phyloP scores from a whole-genome alignment of 1,140 invertebrate genomes.

The Drosophila seguyi region DNA sequence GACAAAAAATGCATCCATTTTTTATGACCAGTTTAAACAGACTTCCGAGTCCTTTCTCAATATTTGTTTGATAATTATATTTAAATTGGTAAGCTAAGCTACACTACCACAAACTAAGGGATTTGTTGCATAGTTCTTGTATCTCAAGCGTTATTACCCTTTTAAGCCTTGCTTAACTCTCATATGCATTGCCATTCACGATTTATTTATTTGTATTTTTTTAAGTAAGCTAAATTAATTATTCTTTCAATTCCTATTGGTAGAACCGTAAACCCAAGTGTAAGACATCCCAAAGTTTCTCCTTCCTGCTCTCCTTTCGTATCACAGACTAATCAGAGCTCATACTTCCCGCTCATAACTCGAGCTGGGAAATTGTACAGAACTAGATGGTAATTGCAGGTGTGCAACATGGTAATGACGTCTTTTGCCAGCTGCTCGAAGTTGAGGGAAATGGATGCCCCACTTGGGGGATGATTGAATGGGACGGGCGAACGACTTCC shows the following conservation, averaged over 20 bases:
- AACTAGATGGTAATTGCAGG: conserved; percentile 55
- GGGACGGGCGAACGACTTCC: conserved; percentile 19
- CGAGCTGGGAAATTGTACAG: conserved; percentile 23
- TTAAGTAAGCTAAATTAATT: not conserved
- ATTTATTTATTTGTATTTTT: not conserved
- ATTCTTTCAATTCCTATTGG: not conserved
- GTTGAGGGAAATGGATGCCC: conserved; percentile 27
- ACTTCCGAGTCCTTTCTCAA: no score
- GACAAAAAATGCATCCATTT: no score
- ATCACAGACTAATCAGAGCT: conserved; percentile 34
- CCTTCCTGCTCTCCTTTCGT: not conserved
- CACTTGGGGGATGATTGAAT: conserved; percentile 49
- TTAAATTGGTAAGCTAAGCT: no score
- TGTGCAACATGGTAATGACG: conserved; percentile 51
- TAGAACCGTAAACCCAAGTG: not conserved
- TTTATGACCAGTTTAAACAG: no score
- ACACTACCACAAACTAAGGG: no score
- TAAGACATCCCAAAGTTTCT: not conserved
- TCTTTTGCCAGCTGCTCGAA: conserved; percentile 15
- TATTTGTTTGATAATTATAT: no score
- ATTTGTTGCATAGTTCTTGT: no score
- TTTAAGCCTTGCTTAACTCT: no score
- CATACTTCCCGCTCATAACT: conserved; percentile 7
- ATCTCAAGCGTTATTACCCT: no score
- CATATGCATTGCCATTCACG: no score